Evolutionary conservation across 2,113 vertebrate genomes (phyloP).

Genomic region (Saiga tatarica): DNA sequence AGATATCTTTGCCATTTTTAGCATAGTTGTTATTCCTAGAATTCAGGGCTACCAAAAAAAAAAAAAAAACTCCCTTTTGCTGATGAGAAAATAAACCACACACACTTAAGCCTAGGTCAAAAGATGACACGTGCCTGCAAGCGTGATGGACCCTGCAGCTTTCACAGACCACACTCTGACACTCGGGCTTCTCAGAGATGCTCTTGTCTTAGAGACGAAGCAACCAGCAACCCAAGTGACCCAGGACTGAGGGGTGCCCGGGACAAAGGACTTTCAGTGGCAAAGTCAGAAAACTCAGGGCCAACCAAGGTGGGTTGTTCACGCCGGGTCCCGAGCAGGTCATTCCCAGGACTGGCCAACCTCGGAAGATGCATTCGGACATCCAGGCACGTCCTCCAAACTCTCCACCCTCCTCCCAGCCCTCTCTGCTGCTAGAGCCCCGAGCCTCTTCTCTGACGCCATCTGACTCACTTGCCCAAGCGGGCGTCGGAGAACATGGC

Average conservation of each 20-base stretch:
- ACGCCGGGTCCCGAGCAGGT: not conserved
- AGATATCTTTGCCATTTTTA: not conserved
- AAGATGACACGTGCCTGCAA: not conserved
- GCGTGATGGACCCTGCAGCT: not conserved
- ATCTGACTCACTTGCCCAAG: not conserved
- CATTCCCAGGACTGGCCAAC: not conserved
- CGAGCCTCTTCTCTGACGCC: not conserved
- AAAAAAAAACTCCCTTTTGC: not conserved
- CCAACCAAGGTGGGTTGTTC: fast-evolving
- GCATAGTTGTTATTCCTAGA: not conserved
- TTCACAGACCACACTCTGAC: not conserved
- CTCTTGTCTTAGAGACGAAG: not conserved
- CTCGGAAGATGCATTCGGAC: not conserved
- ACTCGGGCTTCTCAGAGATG: not conserved
- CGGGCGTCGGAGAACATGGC: fast-evolving
- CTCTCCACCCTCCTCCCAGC: too few relatives aligned
- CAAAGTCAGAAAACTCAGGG: not conserved
- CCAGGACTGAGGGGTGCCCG: fast-evolving
- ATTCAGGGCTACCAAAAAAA: not conserved
- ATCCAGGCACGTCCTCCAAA: not conserved
- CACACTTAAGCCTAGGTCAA: not conserved
- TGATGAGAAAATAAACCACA: not conserved
- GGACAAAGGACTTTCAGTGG: not conserved
- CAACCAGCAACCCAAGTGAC: not conserved
- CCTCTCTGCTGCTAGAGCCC: not conserved